A percentile compares a stretch with the other conserved stretches of the same genome.
Conservation (phyloP, 2,113 vertebrate species). For the Tupaia tana region DNA sequence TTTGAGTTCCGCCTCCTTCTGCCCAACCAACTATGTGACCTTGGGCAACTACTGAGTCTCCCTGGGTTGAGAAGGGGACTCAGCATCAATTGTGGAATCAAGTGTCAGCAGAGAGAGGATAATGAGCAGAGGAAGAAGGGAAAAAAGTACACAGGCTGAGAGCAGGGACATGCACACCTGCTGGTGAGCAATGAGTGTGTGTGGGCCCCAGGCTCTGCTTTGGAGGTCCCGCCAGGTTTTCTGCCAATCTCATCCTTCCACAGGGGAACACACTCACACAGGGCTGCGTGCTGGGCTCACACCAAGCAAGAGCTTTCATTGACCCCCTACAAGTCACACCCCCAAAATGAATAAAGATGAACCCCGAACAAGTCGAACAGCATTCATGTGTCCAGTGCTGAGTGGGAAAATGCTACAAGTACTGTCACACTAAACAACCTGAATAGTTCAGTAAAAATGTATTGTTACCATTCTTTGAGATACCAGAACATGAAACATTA, state of each 20-base stretch:
- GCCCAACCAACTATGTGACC: neutral
- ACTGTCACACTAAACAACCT: too few relatives aligned
- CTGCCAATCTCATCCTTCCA: neutral
- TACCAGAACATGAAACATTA: neutral
- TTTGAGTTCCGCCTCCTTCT: neutral
- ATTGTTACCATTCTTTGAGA: too few relatives aligned
- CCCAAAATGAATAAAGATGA: neutral
- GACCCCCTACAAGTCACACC: neutral
- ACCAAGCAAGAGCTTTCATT: neutral
- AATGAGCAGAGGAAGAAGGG: too few relatives aligned
- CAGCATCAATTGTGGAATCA: too few relatives aligned
- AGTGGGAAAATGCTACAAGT: neutral
- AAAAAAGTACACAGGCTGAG: neutral
- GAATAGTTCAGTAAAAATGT: neutral
- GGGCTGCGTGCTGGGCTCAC: neutral
- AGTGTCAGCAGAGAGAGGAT: neutral
- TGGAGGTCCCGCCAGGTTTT: neutral
- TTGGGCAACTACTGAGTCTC: neutral
- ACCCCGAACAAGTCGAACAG: neutral
- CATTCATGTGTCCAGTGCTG: neutral
- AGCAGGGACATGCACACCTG: neutral
- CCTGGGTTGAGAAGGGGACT: neutral
- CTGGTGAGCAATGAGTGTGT: neutral
- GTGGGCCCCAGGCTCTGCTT: neutral
- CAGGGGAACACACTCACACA: neutral